Evolutionary conservation across 1,140 invertebrate species (phyloP), one percentile per base, ranked within the genome.

Genomic region (Caerostris extrusa): DNA sequence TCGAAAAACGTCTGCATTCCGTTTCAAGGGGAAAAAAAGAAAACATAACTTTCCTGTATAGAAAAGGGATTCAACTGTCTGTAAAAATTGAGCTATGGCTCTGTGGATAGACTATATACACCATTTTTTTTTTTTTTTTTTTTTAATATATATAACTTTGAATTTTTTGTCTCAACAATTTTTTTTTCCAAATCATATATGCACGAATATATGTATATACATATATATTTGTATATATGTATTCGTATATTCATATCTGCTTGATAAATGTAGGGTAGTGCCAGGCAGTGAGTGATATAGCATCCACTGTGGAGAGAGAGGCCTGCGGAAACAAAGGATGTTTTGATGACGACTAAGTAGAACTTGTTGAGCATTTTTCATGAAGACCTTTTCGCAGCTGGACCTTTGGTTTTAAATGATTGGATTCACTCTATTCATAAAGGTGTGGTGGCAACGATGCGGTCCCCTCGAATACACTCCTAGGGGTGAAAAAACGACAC

Each of bases 401-500:
- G 64, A 56, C 53, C 61, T 53, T 91, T 91, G n/a, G n/a, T 53
- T 34, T 34, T 53, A 81, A 17, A 91, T 81, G 69, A 58, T 60
- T 91, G 69, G 71, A 56, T 34, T 88, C 56, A 91, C 19, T 60
- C 10, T 61, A 10, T 89, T 93, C 92, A 93, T 93, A 93, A 93
- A 14, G 92, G 92, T n/a, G 92, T 93, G 64, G 92, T 93, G 92
- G 92, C 92, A 19, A 93, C 92, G 71, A 93, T 93, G 57, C 86
- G 92, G 69, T 93, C 92, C 4, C 92, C 92, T 82, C 92, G 92
- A 67, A 93, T 89, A 57, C 85, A 88, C 19, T 93, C 92, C 92
- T 93, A 56, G 17, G 82, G 81, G n/a, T 12, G n/a, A 64, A 12
- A 81, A 56, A 67, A 93, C 8, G 8, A 86, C 8, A 34, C 34